Base-by-base conservation (phyloP, 2,888 invertebrate genomes). In the Agonopterix alstromeriana region DNA sequence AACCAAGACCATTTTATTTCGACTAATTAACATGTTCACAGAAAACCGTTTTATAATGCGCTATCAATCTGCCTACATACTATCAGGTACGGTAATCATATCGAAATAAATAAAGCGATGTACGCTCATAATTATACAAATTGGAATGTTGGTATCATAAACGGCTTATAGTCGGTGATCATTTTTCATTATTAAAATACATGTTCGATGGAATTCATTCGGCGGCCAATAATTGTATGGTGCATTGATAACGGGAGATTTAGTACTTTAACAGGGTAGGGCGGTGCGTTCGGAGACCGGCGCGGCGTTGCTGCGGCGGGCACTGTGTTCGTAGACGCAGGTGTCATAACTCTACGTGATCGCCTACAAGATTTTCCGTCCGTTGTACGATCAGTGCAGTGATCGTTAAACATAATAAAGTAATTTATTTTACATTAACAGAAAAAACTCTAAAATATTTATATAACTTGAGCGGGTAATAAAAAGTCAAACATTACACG, bases 41-140 rank as follows among this genome's bases (percentile, higher is more conserved):
- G 10, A 65, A 71, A 70, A 75, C 67, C 64, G 67, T 74, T 72
- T 65, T 62, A 54, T 64, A 64, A 71, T 67, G 65, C 63, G 59
- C 62, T 58, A 66, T 74, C 68, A 73, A 73, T 72, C 66, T 65
- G 72, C 65, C 55, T 57, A 36, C 45, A 35, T 10, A 35, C 36
- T 36, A 45, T 45, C 11, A 17, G 10, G 35, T 36, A 42, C 35
- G 46, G 40, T 42, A 46, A 46, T 46, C 46, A 43, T 8, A 17
- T 43, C 48, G 48, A 48, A 46, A 52, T 48, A 49, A 48, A 53
- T 45, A 42, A n/a, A 43, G 44, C 48, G 40, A 46, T 48, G 27
- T 40, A 47, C 38, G 36, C 36, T 51, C 44, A 47, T 53, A 55
- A 53, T 55, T 55, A 55, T 45, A 51, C 49, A 49, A 50, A 48